Percentiles rank a stretch among this genome's conserved stretches.
These are phyloP conservation scores for Rhagoletis zephyria DNA, from an alignment of 1,140 invertebrate species.

Conservation along the genomic window DNA sequence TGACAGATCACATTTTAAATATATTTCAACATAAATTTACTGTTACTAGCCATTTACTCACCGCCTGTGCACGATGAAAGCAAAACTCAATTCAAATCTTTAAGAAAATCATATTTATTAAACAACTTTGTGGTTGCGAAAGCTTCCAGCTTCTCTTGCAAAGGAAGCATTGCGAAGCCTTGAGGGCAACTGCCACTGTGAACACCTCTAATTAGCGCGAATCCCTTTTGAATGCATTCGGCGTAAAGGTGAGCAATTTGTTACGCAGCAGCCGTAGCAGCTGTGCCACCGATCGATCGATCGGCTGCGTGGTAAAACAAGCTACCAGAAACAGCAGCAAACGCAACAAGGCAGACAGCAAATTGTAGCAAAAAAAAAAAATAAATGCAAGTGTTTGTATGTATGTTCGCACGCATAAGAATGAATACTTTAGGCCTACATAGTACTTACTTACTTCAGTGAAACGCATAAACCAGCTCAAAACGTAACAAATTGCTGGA, in stretches of 20 bases:
- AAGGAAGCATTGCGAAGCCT: not conserved
- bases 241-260: conserved; percentile 2
- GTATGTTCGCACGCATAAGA: too few relatives aligned
- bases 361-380: not conserved
- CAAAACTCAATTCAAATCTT: not conserved
- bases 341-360: not conserved
- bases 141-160: not conserved
- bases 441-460: not conserved
- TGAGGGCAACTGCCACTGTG: not conserved
- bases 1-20: too few relatives aligned
- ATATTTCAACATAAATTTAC: too few relatives aligned
- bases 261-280: conserved; percentile 29
- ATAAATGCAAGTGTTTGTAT: not conserved
- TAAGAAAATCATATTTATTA: too few relatives aligned
- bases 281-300: not conserved
- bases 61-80: too few relatives aligned
- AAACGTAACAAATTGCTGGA: conserved; percentile 19
- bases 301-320: conserved; percentile 27
- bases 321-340: conserved; percentile 32
- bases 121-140: too few relatives aligned
- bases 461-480: conserved; percentile 51
- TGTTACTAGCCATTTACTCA: too few relatives aligned
- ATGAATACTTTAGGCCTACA: too few relatives aligned
- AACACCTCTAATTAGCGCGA: conserved; percentile 52
- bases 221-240: conserved; percentile 37